These are phyloP conservation scores for Holacanthus passer DNA, from an alignment of 2,113 vertebrate genomes.

Conservation along the genomic window DNA sequence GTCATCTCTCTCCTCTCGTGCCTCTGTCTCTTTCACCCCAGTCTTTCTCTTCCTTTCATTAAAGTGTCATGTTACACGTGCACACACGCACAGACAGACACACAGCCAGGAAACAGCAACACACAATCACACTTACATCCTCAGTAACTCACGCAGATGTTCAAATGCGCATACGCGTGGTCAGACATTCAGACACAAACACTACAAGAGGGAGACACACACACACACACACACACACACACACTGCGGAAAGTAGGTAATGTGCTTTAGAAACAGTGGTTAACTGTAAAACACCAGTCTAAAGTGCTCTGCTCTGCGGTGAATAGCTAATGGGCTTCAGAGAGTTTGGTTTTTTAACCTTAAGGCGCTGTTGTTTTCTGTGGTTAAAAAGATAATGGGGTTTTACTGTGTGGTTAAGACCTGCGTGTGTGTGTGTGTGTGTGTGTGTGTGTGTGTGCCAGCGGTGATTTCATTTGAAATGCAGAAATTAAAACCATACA, in stretches of 20 bases:
- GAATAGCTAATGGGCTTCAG: conserved; percentile 79
- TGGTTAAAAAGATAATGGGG: conserved; percentile 77
- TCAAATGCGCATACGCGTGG: conserved; percentile 26
- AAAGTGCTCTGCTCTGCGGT: conserved; percentile 80
- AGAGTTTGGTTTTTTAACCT: conserved; percentile 77
- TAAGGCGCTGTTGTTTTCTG: conserved; percentile 74
- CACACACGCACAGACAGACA: conserved; percentile 22
- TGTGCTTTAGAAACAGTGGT: conserved; percentile 77
- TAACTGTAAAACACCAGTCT: conserved; percentile 74
- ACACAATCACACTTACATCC: conserved; percentile 19
- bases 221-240: conserved; percentile 26
- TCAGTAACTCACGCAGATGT: conserved; percentile 1
- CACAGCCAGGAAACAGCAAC: conserved; percentile 32
- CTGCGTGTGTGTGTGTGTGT: conserved; percentile 43
- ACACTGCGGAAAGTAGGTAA: conserved; percentile 68
- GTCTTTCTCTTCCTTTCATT: conserved; percentile 72
- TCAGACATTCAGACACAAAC: not conserved
- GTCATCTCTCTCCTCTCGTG: conserved; percentile 39
- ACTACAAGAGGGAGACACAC: not conserved
- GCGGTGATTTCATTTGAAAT: conserved; percentile 28
- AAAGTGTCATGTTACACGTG: conserved; percentile 74
- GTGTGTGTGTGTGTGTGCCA: conserved; percentile 7
- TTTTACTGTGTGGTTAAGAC: conserved; percentile 72
- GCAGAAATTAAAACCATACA: conserved; percentile 2
- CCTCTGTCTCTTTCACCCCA: conserved; percentile 50